Percentiles rank a stretch among this genome's conserved stretches.
Conservation (phyloP, 2,113 vertebrate genomes). For the Ceyx margarethae region DNA sequence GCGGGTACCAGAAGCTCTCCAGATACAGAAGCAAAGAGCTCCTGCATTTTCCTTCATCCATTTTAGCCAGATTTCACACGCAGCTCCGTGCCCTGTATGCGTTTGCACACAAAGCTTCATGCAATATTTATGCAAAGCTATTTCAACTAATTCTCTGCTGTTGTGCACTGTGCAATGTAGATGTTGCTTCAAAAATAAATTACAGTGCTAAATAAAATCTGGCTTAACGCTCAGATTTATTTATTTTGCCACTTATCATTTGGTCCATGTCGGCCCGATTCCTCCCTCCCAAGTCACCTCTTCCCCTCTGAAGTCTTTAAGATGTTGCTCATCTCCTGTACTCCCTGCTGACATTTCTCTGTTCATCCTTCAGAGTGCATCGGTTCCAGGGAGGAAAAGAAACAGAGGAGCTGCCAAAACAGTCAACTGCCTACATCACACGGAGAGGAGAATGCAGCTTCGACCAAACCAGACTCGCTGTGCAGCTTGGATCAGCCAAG, state of each 20-base stretch:
- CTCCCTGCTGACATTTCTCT: not conserved
- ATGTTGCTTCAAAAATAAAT: not conserved
- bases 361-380: not conserved
- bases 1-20: not conserved
- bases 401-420: not conserved
- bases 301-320: not conserved
- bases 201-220: not conserved
- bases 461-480: accelerated
- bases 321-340: not conserved
- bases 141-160: not conserved
- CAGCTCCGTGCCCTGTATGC: not conserved
- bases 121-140: slow-evolving; percentile 41
- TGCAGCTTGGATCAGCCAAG: not conserved
- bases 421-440: not conserved
- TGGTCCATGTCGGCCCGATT: not conserved
- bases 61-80: not conserved
- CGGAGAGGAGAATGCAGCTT: not conserved
- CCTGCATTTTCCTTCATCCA: not conserved
- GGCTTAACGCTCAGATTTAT: not conserved
- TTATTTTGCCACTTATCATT: not conserved
- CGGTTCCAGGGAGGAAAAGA: not conserved
- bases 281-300: not conserved
- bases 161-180: not conserved
- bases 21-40: not conserved
- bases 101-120: slow-evolving; percentile 31